These are phyloP conservation scores for Mionectes macconnelli DNA, from an alignment of 2,113 vertebrate genomes.

Conservation along the genomic window DNA sequence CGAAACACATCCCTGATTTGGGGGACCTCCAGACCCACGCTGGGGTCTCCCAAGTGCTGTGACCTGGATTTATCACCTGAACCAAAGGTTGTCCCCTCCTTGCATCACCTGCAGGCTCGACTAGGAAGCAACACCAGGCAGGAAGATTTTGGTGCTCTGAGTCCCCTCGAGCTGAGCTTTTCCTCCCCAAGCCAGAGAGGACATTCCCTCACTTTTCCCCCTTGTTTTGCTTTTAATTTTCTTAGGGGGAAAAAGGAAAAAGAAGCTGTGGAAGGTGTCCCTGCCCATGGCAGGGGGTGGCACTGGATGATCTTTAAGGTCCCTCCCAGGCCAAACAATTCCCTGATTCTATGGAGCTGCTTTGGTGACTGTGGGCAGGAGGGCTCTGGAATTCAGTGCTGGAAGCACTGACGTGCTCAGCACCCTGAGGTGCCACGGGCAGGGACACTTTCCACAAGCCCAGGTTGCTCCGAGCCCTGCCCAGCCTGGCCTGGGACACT, in stretches of 20 bases:
- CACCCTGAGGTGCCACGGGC: too few species aligned
- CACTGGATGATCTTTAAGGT: too few species aligned
- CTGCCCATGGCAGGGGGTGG: too few species aligned
- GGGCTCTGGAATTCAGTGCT: too few species aligned
- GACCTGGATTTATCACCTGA: neutral
- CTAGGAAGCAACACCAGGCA: neutral
- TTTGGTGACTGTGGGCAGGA: too few species aligned
- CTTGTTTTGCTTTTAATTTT: neutral
- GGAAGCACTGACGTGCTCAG: too few species aligned
- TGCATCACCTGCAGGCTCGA: neutral
- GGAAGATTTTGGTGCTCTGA: neutral
- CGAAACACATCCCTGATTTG: neutral
- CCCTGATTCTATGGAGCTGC: too few species aligned
- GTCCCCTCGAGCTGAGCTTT: neutral
- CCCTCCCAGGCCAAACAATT: too few species aligned
- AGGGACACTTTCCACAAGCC: accelerated
- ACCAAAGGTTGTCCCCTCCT: neutral
- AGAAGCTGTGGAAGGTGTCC: too few species aligned
- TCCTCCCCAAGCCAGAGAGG: neutral
- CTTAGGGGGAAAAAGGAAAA: too few species aligned
- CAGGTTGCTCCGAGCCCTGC: accelerated
- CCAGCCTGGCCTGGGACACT: neutral
- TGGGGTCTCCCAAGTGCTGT: neutral
- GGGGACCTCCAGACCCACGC: neutral
- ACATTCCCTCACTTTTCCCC: neutral